These are phyloP conservation scores for Teinopalpus imperialis DNA, from an alignment of 2,888 invertebrate species.

Conservation along the genomic window DNA sequence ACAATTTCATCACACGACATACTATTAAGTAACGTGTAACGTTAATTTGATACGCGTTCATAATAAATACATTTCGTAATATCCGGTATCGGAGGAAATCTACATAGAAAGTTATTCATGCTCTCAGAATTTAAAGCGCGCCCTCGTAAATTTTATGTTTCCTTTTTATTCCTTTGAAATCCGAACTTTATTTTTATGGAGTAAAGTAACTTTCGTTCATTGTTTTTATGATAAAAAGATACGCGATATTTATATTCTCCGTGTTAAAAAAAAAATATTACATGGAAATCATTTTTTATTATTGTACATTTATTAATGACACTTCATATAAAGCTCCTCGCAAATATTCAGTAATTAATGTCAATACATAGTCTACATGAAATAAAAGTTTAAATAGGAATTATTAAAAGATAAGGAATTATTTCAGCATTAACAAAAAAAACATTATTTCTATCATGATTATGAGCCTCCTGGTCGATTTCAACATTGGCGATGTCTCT, in stretches of 20 bases:
- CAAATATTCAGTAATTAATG: no score
- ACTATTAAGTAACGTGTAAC: neutral
- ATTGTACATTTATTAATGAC: no score
- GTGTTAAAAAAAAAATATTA: conserved; percentile 34
- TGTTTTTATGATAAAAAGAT: conserved; percentile 22
- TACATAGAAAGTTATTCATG: conserved; percentile 21
- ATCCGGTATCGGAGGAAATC: conserved; percentile 19
- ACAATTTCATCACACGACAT: no score
- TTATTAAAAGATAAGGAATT: no score
- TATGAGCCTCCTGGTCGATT: no score
- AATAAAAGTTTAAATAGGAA: no score
- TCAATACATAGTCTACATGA: no score
- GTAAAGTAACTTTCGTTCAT: conserved; percentile 12
- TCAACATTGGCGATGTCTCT: no score
- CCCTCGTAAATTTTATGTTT: conserved; percentile 18
- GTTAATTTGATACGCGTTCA: conserved; percentile 18
- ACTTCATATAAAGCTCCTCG: no score
- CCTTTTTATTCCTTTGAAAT: conserved; percentile 14
- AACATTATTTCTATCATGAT: no score
- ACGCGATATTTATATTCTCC: conserved; percentile 3
- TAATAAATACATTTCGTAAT: conserved; percentile 17
- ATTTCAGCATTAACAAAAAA: no score
- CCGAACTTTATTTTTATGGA: conserved; percentile 10
- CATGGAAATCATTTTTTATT: conserved; percentile 40
- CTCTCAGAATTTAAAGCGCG: conserved; percentile 18